A percentile compares a stretch with the other conserved stretches of the same genome.
Conservation (phyloP, 2,888 invertebrate species). For the Leistus spinibarbis region DNA sequence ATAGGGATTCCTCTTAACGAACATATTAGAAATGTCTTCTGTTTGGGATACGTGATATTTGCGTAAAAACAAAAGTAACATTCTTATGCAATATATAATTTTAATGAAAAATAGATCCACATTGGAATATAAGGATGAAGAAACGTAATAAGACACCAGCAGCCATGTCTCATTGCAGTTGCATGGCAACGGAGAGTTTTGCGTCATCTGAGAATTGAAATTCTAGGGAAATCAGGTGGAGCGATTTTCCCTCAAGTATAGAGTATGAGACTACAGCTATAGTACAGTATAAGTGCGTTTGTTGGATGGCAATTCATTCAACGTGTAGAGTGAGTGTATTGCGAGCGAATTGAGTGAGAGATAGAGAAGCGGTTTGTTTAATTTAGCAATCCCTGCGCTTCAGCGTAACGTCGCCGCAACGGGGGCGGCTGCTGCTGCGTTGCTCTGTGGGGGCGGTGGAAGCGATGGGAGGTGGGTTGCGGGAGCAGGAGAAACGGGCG, state of each 20-base stretch:
- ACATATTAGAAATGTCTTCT: no score
- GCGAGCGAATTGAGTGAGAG: background rate
- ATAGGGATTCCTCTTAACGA: no score
- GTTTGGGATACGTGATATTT: no score
- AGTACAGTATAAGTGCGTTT: background rate
- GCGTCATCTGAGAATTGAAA: background rate
- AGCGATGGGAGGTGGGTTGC: background rate
- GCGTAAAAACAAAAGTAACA: no score
- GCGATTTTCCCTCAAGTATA: background rate
- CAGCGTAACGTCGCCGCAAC: background rate
- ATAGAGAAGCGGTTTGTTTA: constrained; percentile 50
- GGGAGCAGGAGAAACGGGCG: background rate
- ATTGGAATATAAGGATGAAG: no score
- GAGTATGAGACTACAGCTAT: background rate
- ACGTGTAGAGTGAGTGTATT: background rate
- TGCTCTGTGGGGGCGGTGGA: background rate
- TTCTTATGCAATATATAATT: no score
- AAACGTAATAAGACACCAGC: no score
- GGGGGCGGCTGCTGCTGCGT: background rate
- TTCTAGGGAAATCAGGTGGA: background rate
- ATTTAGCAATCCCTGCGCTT: constrained; percentile 50
- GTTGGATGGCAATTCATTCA: background rate
- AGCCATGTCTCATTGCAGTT: background rate
- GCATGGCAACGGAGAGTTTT: background rate
- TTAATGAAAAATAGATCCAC: no score